Base-by-base conservation (phyloP, 2,888 invertebrate species). In the Habrosyne pyritoides region DNA sequence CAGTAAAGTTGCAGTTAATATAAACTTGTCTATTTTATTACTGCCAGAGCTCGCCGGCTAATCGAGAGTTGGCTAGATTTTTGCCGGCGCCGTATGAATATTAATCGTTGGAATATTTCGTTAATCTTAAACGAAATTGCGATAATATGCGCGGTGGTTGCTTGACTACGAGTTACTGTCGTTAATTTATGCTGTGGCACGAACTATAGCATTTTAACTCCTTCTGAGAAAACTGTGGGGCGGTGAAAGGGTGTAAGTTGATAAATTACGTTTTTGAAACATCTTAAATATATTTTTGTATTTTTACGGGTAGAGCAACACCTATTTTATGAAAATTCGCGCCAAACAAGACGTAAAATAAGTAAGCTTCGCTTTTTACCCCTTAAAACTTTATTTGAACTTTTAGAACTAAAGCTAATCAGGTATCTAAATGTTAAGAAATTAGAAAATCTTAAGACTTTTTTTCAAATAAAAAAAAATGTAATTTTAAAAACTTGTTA, bases 191-290 rank as follows among this genome's bases (percentile, higher is more conserved):
- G 91, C 92, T 64, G 74, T 66, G 79, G 81, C 92, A 92, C 92
- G 92, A 88, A 90, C 91, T 91, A 90, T 91, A 83, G 89, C 87
- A 86, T 91, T 92, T 91, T 91, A 91, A 91, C 91, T 92, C 91
- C 91, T 91, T 91, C 89, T 79, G 74, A 88, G 88, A 83, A 77
- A 79, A 64, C 60, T 55, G 54, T 18, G 2, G 10, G 1, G 3
- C 1, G 53, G 52, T 2, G 57, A 63, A 76, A 49, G 2, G 61
- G 50, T 10, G 42, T 81, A 89, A 83, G 67, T 72, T 53, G 2
- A 7, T 4, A 47, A 63, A 63, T 57, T 0, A 3, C 0, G 0
- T 21, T 71, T 73, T 68, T 57, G 26, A 47, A 14, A 18, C n/a
- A 7, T 33, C 3, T n/a, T 7, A 33, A n/a, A 33, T 33, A 12